Evolutionary conservation across 2,888 invertebrate species (phyloP).

Genomic region (Poecilobothrus nobilitatus): DNA sequence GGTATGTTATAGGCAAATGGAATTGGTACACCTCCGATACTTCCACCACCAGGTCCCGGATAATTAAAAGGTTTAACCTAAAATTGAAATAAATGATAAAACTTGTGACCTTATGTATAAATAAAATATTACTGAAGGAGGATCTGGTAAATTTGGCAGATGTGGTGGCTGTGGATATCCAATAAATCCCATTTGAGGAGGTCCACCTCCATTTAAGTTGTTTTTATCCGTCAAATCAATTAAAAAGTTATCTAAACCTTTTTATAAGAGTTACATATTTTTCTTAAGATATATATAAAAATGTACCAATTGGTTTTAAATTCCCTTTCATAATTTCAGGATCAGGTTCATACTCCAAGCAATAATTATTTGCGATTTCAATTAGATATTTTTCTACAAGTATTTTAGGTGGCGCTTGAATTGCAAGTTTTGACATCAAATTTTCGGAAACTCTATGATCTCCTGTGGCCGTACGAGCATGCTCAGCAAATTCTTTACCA

Average conservation of each 20-base stretch:
- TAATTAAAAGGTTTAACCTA: constrained; percentile 56
- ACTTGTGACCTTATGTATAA: not conserved
- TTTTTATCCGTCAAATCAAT: constrained; percentile 58
- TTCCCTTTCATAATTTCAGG: constrained; percentile 80
- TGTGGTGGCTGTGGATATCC: constrained; percentile 67
- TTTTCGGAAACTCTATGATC: constrained; percentile 85
- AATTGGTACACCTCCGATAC: constrained; percentile 45
- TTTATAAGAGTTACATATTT: not conserved
- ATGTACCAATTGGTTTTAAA: constrained; percentile 39
- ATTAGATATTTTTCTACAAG: constrained; percentile 87
- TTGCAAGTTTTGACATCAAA: constrained; percentile 83
- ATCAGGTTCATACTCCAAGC: constrained; percentile 92
- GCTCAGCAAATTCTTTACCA: constrained; percentile 86
- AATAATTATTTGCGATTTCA: constrained; percentile 93
- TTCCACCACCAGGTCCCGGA: constrained; percentile 43
- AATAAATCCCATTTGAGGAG: constrained; percentile 71
- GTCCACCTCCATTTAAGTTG: constrained; percentile 49
- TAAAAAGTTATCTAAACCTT: constrained; percentile 56
- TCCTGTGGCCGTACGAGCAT: constrained; percentile 79
- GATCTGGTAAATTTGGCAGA: constrained; percentile 50
- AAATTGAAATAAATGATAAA: not conserved
- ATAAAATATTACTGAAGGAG: constrained; percentile 35
- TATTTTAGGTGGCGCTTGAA: constrained; percentile 91
- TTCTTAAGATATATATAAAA: constrained; percentile 8
- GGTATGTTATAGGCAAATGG: constrained; percentile 21